phyloP scores from a whole-genome alignment of 2,888 invertebrate genomes.

The Morpho deidamia region DNA sequence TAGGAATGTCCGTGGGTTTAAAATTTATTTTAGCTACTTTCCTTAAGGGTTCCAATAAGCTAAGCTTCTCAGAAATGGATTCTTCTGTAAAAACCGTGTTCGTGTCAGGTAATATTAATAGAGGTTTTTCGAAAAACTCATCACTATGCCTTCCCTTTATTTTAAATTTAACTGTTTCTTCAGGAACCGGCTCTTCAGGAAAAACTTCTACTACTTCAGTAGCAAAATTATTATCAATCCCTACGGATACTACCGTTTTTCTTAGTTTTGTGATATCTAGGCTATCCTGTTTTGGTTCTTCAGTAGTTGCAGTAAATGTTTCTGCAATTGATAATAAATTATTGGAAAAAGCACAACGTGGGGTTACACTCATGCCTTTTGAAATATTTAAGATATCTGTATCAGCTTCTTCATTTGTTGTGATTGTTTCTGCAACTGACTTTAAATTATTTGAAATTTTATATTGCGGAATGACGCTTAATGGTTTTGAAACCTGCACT shows the following conservation, averaged over 20 bases:
- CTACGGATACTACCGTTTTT: slow-evolving; percentile 10
- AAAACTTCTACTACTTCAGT: slow-evolving; percentile 12
- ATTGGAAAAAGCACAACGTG: neutral
- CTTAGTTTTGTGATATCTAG: neutral
- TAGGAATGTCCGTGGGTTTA: slow-evolving; percentile 1
- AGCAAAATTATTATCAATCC: slow-evolving; percentile 15
- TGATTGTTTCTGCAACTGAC: slow-evolving; percentile 28
- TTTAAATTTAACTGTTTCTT: neutral
- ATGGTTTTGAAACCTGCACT: slow-evolving; percentile 11
- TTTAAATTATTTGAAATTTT: slow-evolving; percentile 16
- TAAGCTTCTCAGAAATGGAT: slow-evolving; percentile 8
- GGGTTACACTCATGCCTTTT: slow-evolving; percentile 3
- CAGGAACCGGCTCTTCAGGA: slow-evolving; percentile 1
- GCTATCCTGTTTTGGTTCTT: neutral
- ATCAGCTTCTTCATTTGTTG: slow-evolving; percentile 19
- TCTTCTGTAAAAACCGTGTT: slow-evolving; percentile 9
- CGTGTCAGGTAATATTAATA: slow-evolving; percentile 14
- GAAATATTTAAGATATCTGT: slow-evolving; percentile 13
- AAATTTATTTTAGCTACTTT: slow-evolving; percentile 10
- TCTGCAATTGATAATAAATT: slow-evolving; percentile 8
- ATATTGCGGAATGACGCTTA: neutral
- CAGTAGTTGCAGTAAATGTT: neutral
- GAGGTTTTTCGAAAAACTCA: neutral
- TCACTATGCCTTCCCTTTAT: neutral
- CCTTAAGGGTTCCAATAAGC: neutral